Evolutionary conservation across 2,797 vertebrate genomes (phyloP), one percentile per base, ranked within the genome.

Genomic region (Lepus townsendii): DNA sequence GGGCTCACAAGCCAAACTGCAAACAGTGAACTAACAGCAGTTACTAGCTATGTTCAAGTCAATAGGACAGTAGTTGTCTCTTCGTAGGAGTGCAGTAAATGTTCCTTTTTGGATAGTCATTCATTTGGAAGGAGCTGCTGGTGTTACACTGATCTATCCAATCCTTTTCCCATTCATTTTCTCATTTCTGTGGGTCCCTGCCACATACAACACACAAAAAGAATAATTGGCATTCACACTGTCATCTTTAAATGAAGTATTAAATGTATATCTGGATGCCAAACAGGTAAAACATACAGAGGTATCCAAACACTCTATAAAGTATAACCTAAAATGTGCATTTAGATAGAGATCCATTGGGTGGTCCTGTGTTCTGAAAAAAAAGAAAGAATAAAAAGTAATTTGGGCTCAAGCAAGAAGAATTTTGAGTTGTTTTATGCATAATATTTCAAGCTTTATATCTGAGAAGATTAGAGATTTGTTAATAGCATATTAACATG

Each of bases 401-500:
- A 93, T 85, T 73, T 54, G 16, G 20, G 38, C 71, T 82, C n/a
- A 77, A 77, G 35, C 27, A 63, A 77, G 47, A 95, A 94, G 32
- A 78, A 71, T 54, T 93, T 83, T 86, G 68, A 82, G 35, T 26
- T 85, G 7, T 73, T 86, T 86, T 66, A 92, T 91, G 32, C 32
- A 50, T 84, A 89, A 63, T 87, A 91, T 82, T 93, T 91, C 20
- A 94, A 93, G 77, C 62, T 96, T 82, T 93, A 60, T 82, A 76
- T 96, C 90, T 82, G 72, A 47, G 73, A 95, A 85, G 30, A 86
- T 80, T 69, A 80, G 50, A 76, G 95, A 96, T 96, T 86, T 97
- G 86, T 80, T 69, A 96, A 85, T 77, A 95, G 95, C 94, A 95
- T 97, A 96, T 96, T 97, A 96, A 93, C 88, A 94, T 85, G 50